These are phyloP conservation scores for Leucophenga montana DNA, from an alignment of 2,888 invertebrate species.

Conservation along the genomic window DNA sequence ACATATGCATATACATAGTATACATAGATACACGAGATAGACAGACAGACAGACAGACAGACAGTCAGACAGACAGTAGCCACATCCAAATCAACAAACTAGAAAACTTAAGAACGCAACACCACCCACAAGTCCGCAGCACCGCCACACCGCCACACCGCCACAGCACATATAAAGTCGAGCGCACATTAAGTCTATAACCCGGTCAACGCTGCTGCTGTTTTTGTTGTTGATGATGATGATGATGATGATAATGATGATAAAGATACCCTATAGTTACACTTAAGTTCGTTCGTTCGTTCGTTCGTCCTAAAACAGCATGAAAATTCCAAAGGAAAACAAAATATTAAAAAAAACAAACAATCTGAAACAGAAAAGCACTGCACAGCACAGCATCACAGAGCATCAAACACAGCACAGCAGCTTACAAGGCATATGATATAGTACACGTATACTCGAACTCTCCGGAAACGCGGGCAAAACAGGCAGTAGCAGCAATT, in stretches of 20 bases:
- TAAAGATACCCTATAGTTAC: conserved; percentile 36
- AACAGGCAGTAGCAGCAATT: too few relatives aligned
- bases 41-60: background rate
- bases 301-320: background rate
- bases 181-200: conserved; percentile 39
- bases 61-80: background rate
- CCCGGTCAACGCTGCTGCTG: conserved; percentile 53
- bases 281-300: conserved; percentile 7
- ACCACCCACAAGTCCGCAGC: too few relatives aligned
- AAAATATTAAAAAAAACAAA: background rate
- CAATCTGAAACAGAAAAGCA: background rate
- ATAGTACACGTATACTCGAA: too few relatives aligned
- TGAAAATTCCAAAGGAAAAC: background rate
- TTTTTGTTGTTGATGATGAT: background rate
- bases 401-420: too few relatives aligned
- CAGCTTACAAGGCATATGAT: too few relatives aligned
- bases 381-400: conserved; percentile 4
- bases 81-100: too few relatives aligned
- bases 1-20: background rate
- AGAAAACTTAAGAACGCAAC: too few relatives aligned
- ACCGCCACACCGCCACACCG: background rate
- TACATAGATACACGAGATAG: background rate
- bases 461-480: too few relatives aligned
- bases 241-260: conserved; percentile 28
- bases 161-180: background rate